These are phyloP conservation scores for Apamea sordens DNA, from an alignment of 2,888 invertebrate genomes.

Conservation along the genomic window DNA sequence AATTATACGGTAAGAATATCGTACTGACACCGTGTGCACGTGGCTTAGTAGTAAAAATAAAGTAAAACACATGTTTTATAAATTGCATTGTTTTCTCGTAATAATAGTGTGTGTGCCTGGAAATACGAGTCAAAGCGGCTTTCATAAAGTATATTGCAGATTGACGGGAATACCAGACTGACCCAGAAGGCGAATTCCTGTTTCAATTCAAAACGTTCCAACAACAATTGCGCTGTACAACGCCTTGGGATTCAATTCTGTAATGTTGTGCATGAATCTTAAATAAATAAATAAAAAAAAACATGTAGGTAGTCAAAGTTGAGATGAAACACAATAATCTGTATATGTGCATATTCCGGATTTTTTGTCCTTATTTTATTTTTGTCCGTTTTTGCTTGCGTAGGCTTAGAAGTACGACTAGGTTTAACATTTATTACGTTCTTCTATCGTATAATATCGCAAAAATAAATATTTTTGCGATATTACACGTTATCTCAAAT, in stretches of 20 bases:
- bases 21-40: neutral
- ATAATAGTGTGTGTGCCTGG: constrained; percentile 2
- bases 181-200: constrained; percentile 32
- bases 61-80: neutral
- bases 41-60: neutral
- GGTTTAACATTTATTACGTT: constrained; percentile 25
- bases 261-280: too few species aligned
- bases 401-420: constrained; percentile 12
- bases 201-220: constrained; percentile 51
- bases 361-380: constrained; percentile 39
- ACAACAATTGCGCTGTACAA: too few species aligned
- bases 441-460: constrained; percentile 16
- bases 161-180: constrained; percentile 38
- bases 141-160: constrained; percentile 23
- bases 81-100: neutral
- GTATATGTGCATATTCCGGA: constrained; percentile 28
- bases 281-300: too few species aligned
- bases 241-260: too few species aligned
- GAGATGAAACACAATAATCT: constrained; percentile 48
- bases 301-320: constrained; percentile 39
- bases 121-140: constrained; percentile 32
- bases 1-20: neutral
- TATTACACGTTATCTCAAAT: too few species aligned
- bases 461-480: constrained; percentile 37
- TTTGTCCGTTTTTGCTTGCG: constrained; percentile 22